phyloP scores from a whole-genome alignment of 2,113 vertebrate species.

The Coryphaenoides rupestris region DNA sequence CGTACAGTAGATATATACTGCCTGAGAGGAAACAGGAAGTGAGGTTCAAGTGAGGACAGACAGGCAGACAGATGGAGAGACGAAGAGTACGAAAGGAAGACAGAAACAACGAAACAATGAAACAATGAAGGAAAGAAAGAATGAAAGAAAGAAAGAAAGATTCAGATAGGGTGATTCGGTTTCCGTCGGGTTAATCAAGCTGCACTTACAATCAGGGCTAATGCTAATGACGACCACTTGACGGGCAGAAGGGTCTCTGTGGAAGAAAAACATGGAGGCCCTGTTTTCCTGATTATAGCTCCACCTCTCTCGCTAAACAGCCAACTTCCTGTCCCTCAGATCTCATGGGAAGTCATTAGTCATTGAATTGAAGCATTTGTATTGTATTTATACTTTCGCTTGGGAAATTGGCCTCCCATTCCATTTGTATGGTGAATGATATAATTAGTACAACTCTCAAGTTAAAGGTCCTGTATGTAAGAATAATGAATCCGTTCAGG shows the following conservation, averaged over 20 bases:
- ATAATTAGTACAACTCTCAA: not conserved
- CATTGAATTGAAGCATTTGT: not conserved
- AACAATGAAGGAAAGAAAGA: not conserved
- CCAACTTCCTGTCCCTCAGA: slow-evolving; percentile 8
- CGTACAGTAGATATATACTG: no score
- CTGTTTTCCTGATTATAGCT: not conserved
- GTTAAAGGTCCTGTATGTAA: no score
- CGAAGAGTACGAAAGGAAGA: not conserved
- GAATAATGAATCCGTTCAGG: no score
- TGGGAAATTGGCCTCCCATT: not conserved
- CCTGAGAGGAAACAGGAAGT: no score
- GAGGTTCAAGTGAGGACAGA: no score
- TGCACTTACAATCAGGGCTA: not conserved
- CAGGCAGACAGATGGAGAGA: not conserved
- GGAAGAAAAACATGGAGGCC: not conserved
- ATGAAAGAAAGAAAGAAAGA: not conserved
- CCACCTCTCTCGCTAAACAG: slow-evolving; percentile 6
- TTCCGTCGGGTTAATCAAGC: not conserved
- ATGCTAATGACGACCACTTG: not conserved
- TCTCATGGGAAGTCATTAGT: slow-evolving; percentile 11
- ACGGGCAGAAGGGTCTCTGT: not conserved
- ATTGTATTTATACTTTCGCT: not conserved
- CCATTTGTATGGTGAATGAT: not conserved
- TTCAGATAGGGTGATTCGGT: not conserved
- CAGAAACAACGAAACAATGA: not conserved